Conservation (phyloP, 2,888 invertebrate genomes). For the Griposia aprilina region DNA sequence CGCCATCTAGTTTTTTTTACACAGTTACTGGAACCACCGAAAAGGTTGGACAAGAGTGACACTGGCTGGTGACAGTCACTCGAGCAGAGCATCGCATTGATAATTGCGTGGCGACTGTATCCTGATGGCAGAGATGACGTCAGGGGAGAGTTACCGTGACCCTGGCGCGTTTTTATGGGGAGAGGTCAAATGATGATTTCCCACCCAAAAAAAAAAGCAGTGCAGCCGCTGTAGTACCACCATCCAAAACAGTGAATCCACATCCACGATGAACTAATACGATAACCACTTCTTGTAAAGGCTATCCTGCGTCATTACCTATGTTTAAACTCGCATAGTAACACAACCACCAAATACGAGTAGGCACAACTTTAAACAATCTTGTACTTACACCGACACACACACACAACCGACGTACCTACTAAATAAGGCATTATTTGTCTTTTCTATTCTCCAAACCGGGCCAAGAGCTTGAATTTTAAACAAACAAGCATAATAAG, state of each 20-base stretch:
- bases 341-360: background rate
- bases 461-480: constrained; percentile 26
- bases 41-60: no score
- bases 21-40: no score
- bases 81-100: background rate
- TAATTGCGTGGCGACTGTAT: background rate
- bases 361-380: background rate
- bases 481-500: constrained; percentile 40
- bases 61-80: background rate
- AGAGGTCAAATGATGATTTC: no score
- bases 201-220: no score
- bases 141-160: no score
- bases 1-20: background rate
- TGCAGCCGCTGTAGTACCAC: background rate
- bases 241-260: no score
- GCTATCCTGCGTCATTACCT: background rate
- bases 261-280: background rate
- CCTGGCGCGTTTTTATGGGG: no score
- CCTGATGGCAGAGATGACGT: background rate
- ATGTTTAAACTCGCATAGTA: background rate
- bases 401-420: constrained; percentile 1
- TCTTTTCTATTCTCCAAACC: constrained; percentile 31
- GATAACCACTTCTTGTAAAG: background rate
- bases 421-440: constrained; percentile 19
- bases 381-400: no score